phyloP scores from a whole-genome alignment of 2,113 vertebrate species.

The Pollachius pollachius region DNA sequence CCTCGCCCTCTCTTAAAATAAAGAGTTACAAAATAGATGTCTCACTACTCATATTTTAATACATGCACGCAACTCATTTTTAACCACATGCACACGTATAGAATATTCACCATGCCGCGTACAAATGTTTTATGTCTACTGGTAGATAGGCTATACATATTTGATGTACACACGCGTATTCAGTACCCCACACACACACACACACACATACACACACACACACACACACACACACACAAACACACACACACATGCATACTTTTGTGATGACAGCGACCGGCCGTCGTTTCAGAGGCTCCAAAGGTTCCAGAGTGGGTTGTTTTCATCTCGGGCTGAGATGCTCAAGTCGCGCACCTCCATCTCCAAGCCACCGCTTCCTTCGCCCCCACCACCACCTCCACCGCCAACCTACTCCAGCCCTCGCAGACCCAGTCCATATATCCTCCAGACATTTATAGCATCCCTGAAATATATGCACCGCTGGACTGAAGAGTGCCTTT shows the following conservation, averaged over 20 bases:
- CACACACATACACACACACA: constrained; percentile 8
- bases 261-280: constrained; percentile 31
- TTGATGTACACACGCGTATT: neutral
- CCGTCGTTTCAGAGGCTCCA: constrained; percentile 34
- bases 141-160: constrained; percentile 24
- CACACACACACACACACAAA: constrained; percentile 5
- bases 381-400: constrained; percentile 13
- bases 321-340: constrained; percentile 45
- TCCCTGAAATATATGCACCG: neutral
- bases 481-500: neutral
- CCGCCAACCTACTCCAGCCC: neutral
- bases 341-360: constrained; percentile 11
- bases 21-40: too few species aligned
- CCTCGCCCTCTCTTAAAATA: neutral
- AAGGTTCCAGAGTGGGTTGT: constrained; percentile 33
- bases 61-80: too few species aligned
- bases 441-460: constrained; percentile 42
- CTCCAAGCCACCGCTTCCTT: constrained; percentile 1
- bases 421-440: constrained; percentile 35
- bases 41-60: too few species aligned
- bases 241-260: constrained; percentile 10
- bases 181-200: neutral
- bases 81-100: too few species aligned
- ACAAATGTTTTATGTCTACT: too few species aligned
- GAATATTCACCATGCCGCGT: too few species aligned